Evolutionary conservation across 2,113 vertebrate genomes (phyloP).

Genomic region (Malurus elegans): DNA sequence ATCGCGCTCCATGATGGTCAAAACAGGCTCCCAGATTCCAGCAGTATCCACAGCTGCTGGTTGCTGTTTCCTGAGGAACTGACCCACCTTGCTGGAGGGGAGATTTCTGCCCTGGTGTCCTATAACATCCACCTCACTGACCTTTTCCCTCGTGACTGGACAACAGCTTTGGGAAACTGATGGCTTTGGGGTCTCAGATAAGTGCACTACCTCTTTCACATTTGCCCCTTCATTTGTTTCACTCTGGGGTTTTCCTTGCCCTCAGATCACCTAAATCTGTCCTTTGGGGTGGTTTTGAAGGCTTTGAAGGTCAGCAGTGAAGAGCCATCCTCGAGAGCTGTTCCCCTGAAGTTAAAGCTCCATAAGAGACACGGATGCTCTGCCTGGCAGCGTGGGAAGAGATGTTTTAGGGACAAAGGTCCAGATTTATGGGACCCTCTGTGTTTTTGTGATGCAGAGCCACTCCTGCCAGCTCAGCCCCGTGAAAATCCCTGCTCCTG

Average conservation of each 20-base stretch:
- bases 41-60: not conserved
- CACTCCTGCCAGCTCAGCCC: not conserved
- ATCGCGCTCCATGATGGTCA: too few species aligned
- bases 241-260: not conserved
- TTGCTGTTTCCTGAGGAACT: not conserved
- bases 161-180: not conserved
- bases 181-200: not conserved
- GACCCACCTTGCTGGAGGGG: not conserved
- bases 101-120: not conserved
- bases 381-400: not conserved
- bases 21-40: not conserved
- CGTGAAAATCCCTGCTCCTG: not conserved
- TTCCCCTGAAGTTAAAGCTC: not conserved
- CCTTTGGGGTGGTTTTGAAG: not conserved
- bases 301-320: not conserved
- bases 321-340: not conserved
- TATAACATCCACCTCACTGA: not conserved
- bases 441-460: not conserved
- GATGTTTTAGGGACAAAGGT: not conserved
- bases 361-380: not conserved
- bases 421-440: not conserved
- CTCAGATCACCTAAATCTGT: not conserved
- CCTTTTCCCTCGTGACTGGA: accelerated
- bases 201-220: not conserved
- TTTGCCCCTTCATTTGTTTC: not conserved